These are phyloP conservation scores for Lithophane ornitopus DNA, from an alignment of 2,888 invertebrate species.

Conservation along the genomic window DNA sequence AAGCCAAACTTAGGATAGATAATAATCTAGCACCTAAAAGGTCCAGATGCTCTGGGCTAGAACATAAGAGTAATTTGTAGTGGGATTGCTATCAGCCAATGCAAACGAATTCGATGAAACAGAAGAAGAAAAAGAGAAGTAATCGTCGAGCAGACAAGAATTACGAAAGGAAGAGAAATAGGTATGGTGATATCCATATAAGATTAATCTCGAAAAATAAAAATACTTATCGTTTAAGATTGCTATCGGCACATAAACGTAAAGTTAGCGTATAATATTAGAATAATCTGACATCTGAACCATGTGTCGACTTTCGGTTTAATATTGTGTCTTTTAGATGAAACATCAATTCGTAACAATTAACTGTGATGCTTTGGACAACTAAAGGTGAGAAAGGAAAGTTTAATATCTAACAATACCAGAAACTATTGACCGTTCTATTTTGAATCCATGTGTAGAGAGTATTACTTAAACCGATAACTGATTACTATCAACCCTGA, in stretches of 20 bases:
- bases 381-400: not conserved
- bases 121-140: not conserved
- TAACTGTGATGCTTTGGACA: not conserved
- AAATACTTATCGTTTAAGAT: conserved; percentile 13
- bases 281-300: conserved; percentile 19
- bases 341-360: conserved; percentile 2
- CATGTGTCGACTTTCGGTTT: conserved; percentile 21
- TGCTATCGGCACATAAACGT: not conserved
- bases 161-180: not conserved
- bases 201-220: not conserved
- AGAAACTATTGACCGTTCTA: not conserved
- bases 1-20: conserved; percentile 11
- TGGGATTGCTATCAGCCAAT: not conserved
- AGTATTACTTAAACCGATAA: not conserved
- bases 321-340: conserved; percentile 1
- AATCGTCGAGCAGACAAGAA: not conserved
- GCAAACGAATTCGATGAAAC: not conserved
- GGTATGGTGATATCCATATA: not conserved
- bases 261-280: not conserved
- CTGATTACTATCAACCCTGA: not conserved
- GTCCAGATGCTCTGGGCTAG: not conserved
- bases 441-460: not conserved
- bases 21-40: not conserved
- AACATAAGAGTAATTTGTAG: not conserved
- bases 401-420: not conserved